Percentiles rank a stretch among this genome's conserved stretches.
Evolutionary conservation across 2,797 vertebrate species (phyloP).

Genomic region (Chaenodraco wilsoni): DNA sequence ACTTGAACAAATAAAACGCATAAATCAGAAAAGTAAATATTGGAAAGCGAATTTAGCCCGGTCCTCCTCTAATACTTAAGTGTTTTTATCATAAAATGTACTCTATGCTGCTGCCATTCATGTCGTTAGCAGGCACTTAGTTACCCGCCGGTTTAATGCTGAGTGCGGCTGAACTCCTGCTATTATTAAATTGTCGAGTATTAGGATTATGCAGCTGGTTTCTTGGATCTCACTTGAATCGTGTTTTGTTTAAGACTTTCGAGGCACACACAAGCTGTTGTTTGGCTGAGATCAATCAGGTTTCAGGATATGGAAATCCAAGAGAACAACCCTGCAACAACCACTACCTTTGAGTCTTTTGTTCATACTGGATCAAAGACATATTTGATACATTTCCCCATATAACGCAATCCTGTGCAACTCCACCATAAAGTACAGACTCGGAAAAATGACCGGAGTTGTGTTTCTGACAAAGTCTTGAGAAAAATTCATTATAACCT

Average conservation of each 20-base stretch:
- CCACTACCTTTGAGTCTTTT: constrained; percentile 7
- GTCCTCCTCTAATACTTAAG: not conserved
- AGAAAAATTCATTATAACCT: not conserved
- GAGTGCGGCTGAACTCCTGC: constrained; percentile 15
- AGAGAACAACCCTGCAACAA: constrained; percentile 8
- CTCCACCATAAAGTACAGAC: constrained; percentile 20
- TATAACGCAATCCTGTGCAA: constrained; percentile 37
- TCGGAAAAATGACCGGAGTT: not conserved
- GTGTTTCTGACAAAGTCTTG: not conserved
- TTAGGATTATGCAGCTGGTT: constrained; percentile 5
- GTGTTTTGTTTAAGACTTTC: too few relatives aligned
- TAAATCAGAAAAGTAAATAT: not conserved
- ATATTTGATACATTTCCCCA: constrained; percentile 9
- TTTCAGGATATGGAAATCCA: not conserved
- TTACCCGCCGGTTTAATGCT: not conserved
- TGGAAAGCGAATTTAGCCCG: not conserved
- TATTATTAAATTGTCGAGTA: constrained; percentile 8
- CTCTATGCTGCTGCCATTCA: constrained; percentile 15
- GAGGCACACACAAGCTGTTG: not conserved
- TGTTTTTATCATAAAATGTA: constrained; percentile 21
- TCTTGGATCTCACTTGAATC: not conserved
- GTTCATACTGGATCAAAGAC: constrained; percentile 38
- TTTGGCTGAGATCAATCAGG: constrained; percentile 9
- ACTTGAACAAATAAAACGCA: not conserved
- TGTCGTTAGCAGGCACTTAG: constrained; percentile 22